These are phyloP conservation scores for Andrena minutula DNA, from an alignment of 2,888 invertebrate genomes.

Conservation along the genomic window DNA sequence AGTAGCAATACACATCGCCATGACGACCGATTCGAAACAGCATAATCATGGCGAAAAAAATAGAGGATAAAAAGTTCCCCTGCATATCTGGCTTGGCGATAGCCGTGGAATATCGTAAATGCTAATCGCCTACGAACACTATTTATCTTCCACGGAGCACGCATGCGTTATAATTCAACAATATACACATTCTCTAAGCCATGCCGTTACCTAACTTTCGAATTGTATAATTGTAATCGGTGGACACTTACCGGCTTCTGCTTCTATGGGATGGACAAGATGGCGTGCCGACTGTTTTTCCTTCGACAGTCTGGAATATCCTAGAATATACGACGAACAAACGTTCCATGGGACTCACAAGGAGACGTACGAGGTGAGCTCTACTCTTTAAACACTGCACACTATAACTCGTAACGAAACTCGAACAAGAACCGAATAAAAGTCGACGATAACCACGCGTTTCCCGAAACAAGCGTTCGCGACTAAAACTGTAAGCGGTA, in stretches of 20 bases:
- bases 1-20: neutral
- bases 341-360: too few species aligned
- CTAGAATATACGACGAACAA: too few species aligned
- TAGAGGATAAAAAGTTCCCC: slow-evolving; percentile 7
- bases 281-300: neutral
- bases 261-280: neutral
- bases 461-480: neutral
- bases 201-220: neutral
- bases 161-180: neutral
- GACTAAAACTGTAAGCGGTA: neutral
- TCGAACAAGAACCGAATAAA: neutral
- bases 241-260: neutral
- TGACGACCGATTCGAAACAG: neutral
- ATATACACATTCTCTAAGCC: neutral
- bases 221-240: neutral
- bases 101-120: slow-evolving; percentile 38
- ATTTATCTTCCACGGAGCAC: slow-evolving; percentile 1
- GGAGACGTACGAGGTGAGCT: too few species aligned
- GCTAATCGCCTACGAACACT: slow-evolving; percentile 1
- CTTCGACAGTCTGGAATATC: neutral
- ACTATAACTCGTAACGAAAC: neutral
- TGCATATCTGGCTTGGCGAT: neutral
- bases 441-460: neutral
- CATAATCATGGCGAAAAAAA: slow-evolving; percentile 6
- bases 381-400: neutral